Evolutionary conservation across 2,113 vertebrate genomes (phyloP).

Genomic region (Dasypus novemcinctus): DNA sequence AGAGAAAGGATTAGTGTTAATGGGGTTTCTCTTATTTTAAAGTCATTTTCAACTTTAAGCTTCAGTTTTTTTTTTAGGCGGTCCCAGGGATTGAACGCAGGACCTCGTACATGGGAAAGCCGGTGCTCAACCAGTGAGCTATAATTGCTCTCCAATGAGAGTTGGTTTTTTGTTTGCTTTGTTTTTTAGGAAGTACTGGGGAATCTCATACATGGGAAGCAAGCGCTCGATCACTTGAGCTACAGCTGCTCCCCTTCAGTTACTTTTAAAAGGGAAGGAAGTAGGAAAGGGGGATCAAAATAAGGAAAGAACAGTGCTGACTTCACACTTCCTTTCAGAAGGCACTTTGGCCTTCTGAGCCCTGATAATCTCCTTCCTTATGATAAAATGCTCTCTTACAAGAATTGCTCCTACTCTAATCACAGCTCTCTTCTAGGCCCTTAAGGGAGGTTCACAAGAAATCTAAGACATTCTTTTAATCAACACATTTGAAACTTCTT

Average conservation of each 20-base stretch:
- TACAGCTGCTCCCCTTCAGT: neutral
- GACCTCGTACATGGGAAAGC: too few species aligned
- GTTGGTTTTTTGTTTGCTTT: too few species aligned
- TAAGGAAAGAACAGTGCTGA: neutral
- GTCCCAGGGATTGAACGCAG: too few species aligned
- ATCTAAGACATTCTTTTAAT: neutral
- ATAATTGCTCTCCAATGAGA: too few species aligned
- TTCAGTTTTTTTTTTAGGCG: neutral
- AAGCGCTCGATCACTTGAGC: too few species aligned
- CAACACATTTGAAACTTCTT: neutral
- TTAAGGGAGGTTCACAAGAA: neutral
- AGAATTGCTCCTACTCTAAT: too few species aligned
- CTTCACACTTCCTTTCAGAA: neutral
- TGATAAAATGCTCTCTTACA: fast-evolving
- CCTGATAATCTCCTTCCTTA: neutral
- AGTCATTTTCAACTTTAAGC: neutral
- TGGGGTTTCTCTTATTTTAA: neutral
- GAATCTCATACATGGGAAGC: too few species aligned
- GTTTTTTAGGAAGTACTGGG: too few species aligned
- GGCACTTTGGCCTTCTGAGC: neutral
- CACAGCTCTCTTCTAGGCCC: neutral
- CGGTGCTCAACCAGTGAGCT: too few species aligned
- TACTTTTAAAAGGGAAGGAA: neutral
- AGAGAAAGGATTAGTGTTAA: neutral
- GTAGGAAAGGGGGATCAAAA: neutral